These are phyloP conservation scores for Pemphredon lugubris DNA, from an alignment of 2,888 invertebrate genomes.

Conservation along the genomic window DNA sequence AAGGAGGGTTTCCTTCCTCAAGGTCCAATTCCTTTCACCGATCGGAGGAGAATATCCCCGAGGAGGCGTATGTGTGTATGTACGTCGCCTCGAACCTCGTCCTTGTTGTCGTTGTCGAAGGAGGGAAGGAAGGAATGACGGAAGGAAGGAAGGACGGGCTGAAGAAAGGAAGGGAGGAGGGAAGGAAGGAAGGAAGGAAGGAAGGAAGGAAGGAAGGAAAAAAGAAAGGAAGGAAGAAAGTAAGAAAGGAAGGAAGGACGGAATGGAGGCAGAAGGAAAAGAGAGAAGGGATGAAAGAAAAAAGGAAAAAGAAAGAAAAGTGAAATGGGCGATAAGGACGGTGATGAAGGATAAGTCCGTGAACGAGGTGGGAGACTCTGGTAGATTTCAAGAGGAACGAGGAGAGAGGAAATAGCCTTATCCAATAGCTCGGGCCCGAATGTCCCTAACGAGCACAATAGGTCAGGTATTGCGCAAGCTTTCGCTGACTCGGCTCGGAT, in stretches of 20 bases:
- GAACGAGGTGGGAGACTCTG: conserved; percentile 6
- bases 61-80: too few relatives aligned
- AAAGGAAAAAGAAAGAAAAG: too few relatives aligned
- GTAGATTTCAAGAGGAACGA: neutral
- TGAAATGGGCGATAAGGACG: conserved; percentile 52
- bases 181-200: neutral
- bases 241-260: neutral
- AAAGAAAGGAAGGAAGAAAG: neutral
- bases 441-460: conserved; percentile 73
- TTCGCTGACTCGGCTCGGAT: conserved; percentile 70
- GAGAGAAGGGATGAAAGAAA: neutral
- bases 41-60: conserved; percentile 58
- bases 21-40: conserved; percentile 64
- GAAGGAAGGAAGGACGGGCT: conserved; percentile 3
- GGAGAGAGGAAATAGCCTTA: conserved; percentile 39
- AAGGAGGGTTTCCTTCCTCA: conserved; percentile 49
- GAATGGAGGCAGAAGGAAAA: neutral
- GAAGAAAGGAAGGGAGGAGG: neutral
- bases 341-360: conserved; percentile 50
- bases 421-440: conserved; percentile 65
- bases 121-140: neutral
- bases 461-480: conserved; percentile 73
- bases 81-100: conserved; percentile 22
- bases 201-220: conserved; percentile 1
- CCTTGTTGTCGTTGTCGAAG: conserved; percentile 30